A percentile compares a stretch with the other conserved stretches of the same genome.
Conservation (phyloP, 1,140 invertebrate species). For the Diprion similis region DNA sequence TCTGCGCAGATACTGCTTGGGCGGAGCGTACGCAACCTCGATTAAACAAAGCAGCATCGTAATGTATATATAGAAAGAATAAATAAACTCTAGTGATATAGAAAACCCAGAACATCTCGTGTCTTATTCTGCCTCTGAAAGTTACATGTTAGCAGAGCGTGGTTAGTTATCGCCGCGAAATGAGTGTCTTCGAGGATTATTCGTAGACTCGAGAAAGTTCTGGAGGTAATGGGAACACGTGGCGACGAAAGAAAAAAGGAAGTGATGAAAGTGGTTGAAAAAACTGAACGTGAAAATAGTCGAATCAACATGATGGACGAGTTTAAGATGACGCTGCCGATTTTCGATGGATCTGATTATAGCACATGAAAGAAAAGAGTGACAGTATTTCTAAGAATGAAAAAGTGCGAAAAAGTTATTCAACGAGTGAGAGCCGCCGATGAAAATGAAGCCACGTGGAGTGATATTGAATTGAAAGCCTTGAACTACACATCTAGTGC, state of each 20-base stretch:
- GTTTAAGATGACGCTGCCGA: conserved; percentile 12
- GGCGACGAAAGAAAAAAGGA: background rate
- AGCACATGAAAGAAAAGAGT: conserved; percentile 21
- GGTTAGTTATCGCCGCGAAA: conserved; percentile 3
- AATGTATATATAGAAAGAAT: no score
- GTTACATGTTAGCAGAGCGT: conserved; percentile 16
- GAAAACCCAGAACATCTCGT: no score
- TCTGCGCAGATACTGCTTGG: no score
- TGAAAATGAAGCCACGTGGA: conserved; percentile 16
- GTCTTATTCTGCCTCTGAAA: no score
- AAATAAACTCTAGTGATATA: no score
- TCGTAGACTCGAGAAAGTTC: conserved; percentile 6
- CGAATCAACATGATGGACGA: conserved; percentile 9
- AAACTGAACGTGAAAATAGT: conserved; percentile 5
- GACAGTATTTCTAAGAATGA: conserved; percentile 11
- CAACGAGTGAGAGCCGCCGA: background rate
- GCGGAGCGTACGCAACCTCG: no score
- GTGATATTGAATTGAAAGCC: conserved; percentile 5
- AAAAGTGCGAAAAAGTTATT: conserved; percentile 24
- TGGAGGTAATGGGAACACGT: conserved; percentile 12
- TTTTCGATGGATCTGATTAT: conserved; percentile 23
- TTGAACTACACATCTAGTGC: conserved; percentile 11
- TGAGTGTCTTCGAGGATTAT: conserved; percentile 6
- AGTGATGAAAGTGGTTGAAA: conserved; percentile 7
- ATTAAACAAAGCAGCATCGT: no score